Base-by-base conservation (phyloP, 1,140 invertebrate genomes). In the Brachionus manjavacas region DNA sequence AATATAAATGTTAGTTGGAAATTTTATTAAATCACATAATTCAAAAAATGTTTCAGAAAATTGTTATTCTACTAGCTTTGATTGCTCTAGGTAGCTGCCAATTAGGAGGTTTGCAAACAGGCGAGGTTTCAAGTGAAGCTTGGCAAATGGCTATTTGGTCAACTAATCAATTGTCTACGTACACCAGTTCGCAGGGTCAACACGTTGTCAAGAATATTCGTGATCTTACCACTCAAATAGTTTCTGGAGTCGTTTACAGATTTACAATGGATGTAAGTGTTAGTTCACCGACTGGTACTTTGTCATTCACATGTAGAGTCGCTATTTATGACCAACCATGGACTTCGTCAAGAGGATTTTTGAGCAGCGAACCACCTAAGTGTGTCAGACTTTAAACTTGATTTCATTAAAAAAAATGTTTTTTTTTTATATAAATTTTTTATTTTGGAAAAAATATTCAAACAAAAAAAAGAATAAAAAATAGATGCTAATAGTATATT, bases 221-320 rank as follows among this genome's bases (percentile, higher is more conserved):
- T 23, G 41, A 81, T 46, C 9, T 81, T 12, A 66, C n/a, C n/a
- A 64, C 23, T 28, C 79, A 81, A 68, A n/a, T 35, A 41, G 79
- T 81, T 46, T 52, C 79, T 28, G 79, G 79, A 14, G 16, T 31
- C 11, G 64, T 43, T 20, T 81, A 81, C 31, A 81, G 35, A 60
- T 81, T 81, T 43, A 81, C 79, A 12, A 9, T 81, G n/a, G 79
- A 81, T 43, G 39, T 81, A n/a, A 60, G 23, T 39, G 41, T 81
- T 2, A 9, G 3, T n/a, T 25, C 2, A 7, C 39, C 72, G 20
- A 76, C 23, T 55, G 41, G 41, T 12, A 46, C 12, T 81, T 28
- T 64, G 20, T 64, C 20, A 28, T 81, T 64, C n/a, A 43, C 79
- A 12, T 81, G 79, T 16, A 20, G 41, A 43, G 16, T 81, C 11